Evolutionary conservation across 2,888 invertebrate species (phyloP).

Genomic region (Nemoura dubitans): DNA sequence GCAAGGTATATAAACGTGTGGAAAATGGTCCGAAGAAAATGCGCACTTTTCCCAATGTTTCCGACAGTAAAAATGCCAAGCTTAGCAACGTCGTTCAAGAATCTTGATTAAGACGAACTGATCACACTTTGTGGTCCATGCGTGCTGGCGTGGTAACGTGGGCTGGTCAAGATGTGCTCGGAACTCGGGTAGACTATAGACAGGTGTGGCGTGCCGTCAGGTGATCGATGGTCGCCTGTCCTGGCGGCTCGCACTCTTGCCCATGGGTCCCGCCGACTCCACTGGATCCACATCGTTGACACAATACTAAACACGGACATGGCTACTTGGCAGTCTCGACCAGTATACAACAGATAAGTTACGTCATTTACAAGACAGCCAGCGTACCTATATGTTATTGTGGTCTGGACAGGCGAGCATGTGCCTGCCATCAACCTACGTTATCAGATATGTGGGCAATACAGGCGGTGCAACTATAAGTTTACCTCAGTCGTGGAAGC

Average conservation of each 20-base stretch:
- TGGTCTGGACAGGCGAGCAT: conserved; percentile 10
- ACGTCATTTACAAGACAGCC: conserved; percentile 28
- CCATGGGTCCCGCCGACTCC: not conserved
- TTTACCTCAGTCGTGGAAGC: not conserved
- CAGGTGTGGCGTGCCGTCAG: conserved; percentile 15
- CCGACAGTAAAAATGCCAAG: no score
- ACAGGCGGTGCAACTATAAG: not conserved
- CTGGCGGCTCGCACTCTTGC: no score
- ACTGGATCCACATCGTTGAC: conserved; percentile 28
- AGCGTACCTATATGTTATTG: not conserved
- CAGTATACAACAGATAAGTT: conserved; percentile 23
- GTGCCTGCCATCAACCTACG: not conserved
- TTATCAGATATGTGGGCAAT: not conserved
- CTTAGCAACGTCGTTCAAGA: no score
- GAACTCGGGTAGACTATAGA: no score
- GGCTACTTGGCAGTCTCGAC: conserved; percentile 40
- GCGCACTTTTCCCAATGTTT: no score
- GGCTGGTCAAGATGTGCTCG: not conserved
- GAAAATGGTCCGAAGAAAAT: no score
- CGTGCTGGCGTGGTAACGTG: not conserved
- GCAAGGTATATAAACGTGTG: no score
- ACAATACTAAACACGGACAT: conserved; percentile 37
- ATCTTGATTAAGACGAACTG: no score
- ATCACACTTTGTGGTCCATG: no score
- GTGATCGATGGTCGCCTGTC: conserved; percentile 26